Base-by-base conservation (phyloP, 2,113 vertebrate species). In the Albula goreensis region DNA sequence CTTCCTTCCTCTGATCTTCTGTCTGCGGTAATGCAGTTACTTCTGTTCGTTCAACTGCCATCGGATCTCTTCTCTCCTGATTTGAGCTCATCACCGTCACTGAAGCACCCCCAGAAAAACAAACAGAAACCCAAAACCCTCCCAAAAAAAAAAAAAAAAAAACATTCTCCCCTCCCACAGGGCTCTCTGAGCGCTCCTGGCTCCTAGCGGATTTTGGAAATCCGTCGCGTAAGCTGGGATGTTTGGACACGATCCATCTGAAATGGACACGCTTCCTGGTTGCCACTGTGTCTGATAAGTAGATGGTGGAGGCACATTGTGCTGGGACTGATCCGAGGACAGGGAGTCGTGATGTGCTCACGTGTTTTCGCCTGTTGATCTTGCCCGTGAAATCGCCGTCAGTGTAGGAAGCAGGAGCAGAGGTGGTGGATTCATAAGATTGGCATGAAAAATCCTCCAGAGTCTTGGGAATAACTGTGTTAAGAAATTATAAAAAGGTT, bases 101-200 rank as follows among this genome's bases (percentile, higher is more conserved):
- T 83, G 77, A 87, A 90, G 81, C 87, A 89, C 88, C 85, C 89
- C 70, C 9, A 51, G 82, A 90, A 92, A 41, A 92, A 91, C 89
- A 93, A 93, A 91, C 91, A 90, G 80, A 81, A 81, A 87, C 89
- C 87, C 91, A 91, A 92, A 41, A 91, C 89, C 91, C 87, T 88
- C 89, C 89, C 90, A 91, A 91, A 93, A 91, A 90, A 88, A n/a
- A n/a, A n/a, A 41, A 41, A 41, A 41, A 41, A 41, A 41, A 41
- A 41, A 41, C 31, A 41, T 41, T 93, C 91, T 88, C 92, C 86
- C 89, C 89, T 90, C 84, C 91, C 85, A 8, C 90, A 85, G 89
- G 91, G 87, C 3, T 41, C 31, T 41, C 31, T 25, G 77, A 87
- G 88, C 81, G 87, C 87, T 93, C 85, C 85, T 84, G 48, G 84